Evolutionary conservation across 1,140 invertebrate genomes (phyloP).

Genomic region (Drosophila pachea): DNA sequence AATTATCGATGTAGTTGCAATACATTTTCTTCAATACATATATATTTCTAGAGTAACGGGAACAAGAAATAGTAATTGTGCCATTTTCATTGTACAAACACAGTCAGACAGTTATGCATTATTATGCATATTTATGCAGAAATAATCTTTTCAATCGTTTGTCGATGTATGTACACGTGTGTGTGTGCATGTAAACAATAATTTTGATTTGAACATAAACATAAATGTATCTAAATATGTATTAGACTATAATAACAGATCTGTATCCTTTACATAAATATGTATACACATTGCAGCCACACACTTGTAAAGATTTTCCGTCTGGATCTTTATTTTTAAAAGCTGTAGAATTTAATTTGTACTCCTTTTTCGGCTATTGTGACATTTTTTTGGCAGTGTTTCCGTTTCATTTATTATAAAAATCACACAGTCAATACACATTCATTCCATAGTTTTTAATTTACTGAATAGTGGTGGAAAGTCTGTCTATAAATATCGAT

Average conservation of each 20-base stretch:
- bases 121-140: too few species aligned
- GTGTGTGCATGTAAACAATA: too few species aligned
- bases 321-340: constrained; percentile 10
- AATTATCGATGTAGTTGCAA: too few species aligned
- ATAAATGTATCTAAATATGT: too few species aligned
- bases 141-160: too few species aligned
- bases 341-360: constrained; percentile 21
- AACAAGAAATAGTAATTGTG: too few species aligned
- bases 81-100: too few species aligned
- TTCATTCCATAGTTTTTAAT: constrained; percentile 30
- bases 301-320: constrained; percentile 1
- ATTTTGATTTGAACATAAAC: too few species aligned
- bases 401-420: constrained; percentile 25
- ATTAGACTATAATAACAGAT: too few species aligned
- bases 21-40: neutral
- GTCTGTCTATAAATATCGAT: constrained; percentile 28
- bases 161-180: too few species aligned
- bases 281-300: neutral
- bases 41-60: too few species aligned
- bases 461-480: constrained; percentile 24
- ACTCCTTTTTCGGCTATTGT: constrained; percentile 25
- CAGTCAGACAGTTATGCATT: too few species aligned
- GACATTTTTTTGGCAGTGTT: constrained; percentile 35
- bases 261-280: neutral
- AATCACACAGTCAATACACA: constrained; percentile 29